Evolutionary conservation across 2,888 invertebrate genomes (phyloP), one percentile per base, ranked within the genome.

Genomic region (Hydriomena furcata): DNA sequence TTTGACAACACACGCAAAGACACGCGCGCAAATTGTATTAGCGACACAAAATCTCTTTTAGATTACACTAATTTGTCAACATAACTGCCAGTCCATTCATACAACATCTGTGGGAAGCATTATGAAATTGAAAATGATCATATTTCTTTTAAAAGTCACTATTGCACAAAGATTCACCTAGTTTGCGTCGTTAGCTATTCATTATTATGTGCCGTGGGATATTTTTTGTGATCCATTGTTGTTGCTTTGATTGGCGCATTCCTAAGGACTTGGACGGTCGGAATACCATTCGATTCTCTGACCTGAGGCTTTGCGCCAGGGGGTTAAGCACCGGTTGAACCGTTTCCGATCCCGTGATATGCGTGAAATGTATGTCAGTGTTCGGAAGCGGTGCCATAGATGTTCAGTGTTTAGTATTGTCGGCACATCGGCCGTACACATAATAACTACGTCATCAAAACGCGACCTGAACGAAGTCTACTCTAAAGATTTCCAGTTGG

Each of bases 101-200:
- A 66, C 62, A 53, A 51, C 71, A 71, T 71, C 79, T 87, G 89
- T 90, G 90, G 89, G 90, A 90, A 90, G 72, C 63, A 68, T 90
- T 86, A 83, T 86, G 90, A 90, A 90, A 90, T 89, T 88, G 85
- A 85, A 88, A 88, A 90, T 84, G 84, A 89, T 90, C 88, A 84
- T 90, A 88, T 89, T 88, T 89, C 88, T 89, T 89, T 85, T 84
- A 88, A 87, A 87, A 88, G 82, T 86, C 86, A 82, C 86, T 75
- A 79, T 90, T 90, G 89, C 89, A 89, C 88, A 89, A 88, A 84
- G 90, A 90, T 90, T 89, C 90, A 89, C 90, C 90, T 90, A 90
- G 88, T 90, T 90, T 88, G 88, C 83, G 88, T 82, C 76, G 84
- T 84, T 84, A 86, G 73, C 87, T 88, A 89, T 90, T 89, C 89